Evolutionary conservation across 2,888 invertebrate genomes (phyloP).

Genomic region (Agonopterix arenella): DNA sequence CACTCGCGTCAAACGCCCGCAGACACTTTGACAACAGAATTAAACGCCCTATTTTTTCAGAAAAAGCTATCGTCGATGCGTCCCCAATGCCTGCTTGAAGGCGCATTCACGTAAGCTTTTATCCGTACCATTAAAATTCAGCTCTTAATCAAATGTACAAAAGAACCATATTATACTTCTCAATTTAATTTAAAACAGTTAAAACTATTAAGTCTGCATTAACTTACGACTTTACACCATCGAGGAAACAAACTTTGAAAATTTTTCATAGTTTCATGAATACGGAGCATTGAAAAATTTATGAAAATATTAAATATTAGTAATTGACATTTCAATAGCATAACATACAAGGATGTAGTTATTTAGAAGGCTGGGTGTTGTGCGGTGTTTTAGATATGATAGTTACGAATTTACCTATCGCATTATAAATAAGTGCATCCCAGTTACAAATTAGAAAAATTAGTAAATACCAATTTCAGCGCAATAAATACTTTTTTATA

Average conservation of each 20-base stretch:
- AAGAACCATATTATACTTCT: slow-evolving; percentile 72
- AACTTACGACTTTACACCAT: slow-evolving; percentile 25
- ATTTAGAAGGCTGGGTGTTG: background rate
- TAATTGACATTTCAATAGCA: slow-evolving; percentile 56
- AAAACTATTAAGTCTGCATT: slow-evolving; percentile 35
- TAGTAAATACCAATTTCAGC: slow-evolving; percentile 43
- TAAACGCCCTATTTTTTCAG: slow-evolving; percentile 9
- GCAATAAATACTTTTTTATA: slow-evolving; percentile 60
- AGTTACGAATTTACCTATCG: background rate
- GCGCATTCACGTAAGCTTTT: slow-evolving; percentile 23
- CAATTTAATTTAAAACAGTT: slow-evolving; percentile 32
- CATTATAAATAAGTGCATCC: slow-evolving; percentile 18
- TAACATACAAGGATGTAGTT: slow-evolving; percentile 3
- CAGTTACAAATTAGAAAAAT: slow-evolving; percentile 36
- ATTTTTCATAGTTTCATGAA: slow-evolving; percentile 14
- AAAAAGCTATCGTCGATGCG: slow-evolving; percentile 18
- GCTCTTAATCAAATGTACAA: slow-evolving; percentile 30
- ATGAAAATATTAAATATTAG: slow-evolving; percentile 34
- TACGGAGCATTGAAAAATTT: slow-evolving; percentile 29
- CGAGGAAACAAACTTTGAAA: slow-evolving; percentile 22
- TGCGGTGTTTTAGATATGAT: background rate
- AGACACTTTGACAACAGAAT: slow-evolving; percentile 19
- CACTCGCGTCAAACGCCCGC: slow-evolving; percentile 4
- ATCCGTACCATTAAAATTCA: slow-evolving; percentile 3
- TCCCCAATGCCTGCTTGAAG: slow-evolving; percentile 23